Evolutionary conservation across 1,140 invertebrate species (phyloP), one percentile per base, ranked within the genome.

Genomic region (Goniozus legneri): DNA sequence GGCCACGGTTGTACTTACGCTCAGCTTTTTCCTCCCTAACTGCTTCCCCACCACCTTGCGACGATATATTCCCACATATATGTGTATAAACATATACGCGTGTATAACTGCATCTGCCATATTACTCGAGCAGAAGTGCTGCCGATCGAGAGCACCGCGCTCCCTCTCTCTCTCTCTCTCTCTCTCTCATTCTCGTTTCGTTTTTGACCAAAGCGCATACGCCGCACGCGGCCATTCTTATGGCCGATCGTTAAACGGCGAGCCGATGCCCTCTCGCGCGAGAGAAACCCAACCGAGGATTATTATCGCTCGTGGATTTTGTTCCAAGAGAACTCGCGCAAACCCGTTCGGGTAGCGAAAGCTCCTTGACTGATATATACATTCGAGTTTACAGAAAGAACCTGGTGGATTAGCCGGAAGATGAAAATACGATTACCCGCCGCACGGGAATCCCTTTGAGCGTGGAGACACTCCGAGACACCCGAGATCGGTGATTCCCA

Each of bases 401-500:
- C n/a, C n/a, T n/a, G n/a, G n/a, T n/a, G n/a, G n/a, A n/a, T n/a
- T n/a, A n/a, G n/a, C n/a, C n/a, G n/a, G n/a, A n/a, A n/a, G n/a
- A n/a, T n/a, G n/a, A n/a, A n/a, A n/a, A n/a, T n/a, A n/a, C n/a
- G n/a, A n/a, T n/a, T n/a, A n/a, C n/a, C n/a, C n/a, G n/a, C n/a
- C n/a, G n/a, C n/a, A n/a, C n/a, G n/a, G n/a, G 2, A 18, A 22
- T n/a, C 32, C 20, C 10, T 7, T 13, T 8, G 3, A 35, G 30
- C 24, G 44, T 52, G n/a, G n/a, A n/a, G n/a, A n/a, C 33, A 33
- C 7, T 27, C 30, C 35, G 18, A 53, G 60, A 57, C 61, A 66
- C 49, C 46, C 50, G 58, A 64, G 64, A 64, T 64, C 50, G 59
- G 47, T 44, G 39, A n/a, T n/a, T n/a, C n/a, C n/a, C n/a, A n/a